These are phyloP conservation scores for Dione vanillae DNA, from an alignment of 2,888 invertebrate genomes.

Conservation along the genomic window DNA sequence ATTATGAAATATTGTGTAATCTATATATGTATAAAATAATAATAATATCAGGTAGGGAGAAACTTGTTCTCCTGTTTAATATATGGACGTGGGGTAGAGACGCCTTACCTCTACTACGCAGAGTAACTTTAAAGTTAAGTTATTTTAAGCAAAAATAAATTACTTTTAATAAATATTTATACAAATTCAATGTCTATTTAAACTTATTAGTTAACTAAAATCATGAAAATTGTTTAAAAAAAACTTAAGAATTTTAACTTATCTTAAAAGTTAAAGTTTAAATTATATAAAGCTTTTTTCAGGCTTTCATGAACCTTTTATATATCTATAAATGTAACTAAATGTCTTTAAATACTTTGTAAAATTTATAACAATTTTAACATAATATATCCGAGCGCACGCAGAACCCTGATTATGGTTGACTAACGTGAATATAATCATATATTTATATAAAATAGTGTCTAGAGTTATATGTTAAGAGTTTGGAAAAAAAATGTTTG, in stretches of 20 bases:
- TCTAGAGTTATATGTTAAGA: too few species aligned
- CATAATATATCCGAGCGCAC: background rate
- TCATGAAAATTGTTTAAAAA: too few species aligned
- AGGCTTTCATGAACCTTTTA: too few species aligned
- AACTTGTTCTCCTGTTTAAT: constrained; percentile 18
- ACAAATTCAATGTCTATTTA: too few species aligned
- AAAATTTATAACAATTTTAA: background rate
- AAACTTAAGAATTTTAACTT: too few species aligned
- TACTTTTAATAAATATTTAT: too few species aligned
- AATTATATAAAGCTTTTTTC: too few species aligned
- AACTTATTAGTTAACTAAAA: too few species aligned
- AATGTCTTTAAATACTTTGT: background rate
- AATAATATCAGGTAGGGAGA: constrained; percentile 33
- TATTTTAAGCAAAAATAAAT: background rate
- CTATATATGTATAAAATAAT: constrained; percentile 40
- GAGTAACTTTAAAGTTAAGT: background rate
- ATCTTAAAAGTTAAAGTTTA: too few species aligned
- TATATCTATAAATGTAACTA: too few species aligned
- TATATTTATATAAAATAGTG: background rate
- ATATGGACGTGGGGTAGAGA: constrained; percentile 73
- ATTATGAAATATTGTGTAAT: constrained; percentile 60
- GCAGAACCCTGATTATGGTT: background rate
- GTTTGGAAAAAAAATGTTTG: too few species aligned
- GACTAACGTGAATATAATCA: background rate
- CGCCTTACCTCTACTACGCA: constrained; percentile 34